Conservation (phyloP, 2,113 vertebrate species). For the Cnemophilus loriae region DNA sequence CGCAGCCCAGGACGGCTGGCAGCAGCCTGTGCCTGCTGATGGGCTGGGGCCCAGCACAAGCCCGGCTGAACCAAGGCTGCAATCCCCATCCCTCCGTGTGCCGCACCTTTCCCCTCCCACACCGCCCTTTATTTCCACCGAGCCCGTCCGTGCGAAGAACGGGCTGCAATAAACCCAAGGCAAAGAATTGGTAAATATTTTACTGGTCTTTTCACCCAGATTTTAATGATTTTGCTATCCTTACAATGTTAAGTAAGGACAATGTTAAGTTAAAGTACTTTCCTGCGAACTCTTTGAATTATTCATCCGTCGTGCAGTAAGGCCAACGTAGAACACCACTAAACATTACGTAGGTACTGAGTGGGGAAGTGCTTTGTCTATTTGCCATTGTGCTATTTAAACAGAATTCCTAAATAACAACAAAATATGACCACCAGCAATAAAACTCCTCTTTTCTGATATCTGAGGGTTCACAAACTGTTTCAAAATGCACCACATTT, state of each 20-base stretch:
- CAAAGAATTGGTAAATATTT: not conserved
- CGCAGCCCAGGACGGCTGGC: not conserved
- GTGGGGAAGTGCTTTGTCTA: not conserved
- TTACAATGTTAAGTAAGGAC: not conserved
- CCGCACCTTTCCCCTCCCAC: not conserved
- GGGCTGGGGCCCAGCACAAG: not conserved
- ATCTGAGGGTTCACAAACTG: not conserved
- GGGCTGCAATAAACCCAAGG: not conserved
- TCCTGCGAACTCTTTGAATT: not conserved
- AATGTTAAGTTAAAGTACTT: too few relatives aligned
- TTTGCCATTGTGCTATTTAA: not conserved
- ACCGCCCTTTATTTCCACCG: not conserved
- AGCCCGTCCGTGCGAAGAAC: fast-evolving
- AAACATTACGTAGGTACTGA: not conserved
- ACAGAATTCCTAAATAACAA: not conserved
- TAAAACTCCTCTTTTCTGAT: not conserved
- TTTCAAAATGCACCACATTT: not conserved
- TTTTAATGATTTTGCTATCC: not conserved
- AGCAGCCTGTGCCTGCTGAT: not conserved
- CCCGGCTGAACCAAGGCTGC: not conserved
- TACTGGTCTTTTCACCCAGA: not conserved
- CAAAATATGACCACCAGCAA: not conserved
- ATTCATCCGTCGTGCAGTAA: not conserved
- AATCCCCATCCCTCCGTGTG: not conserved
- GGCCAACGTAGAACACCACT: not conserved